Conservation (phyloP, 2,888 invertebrate genomes). For the Synergus laeviventris region DNA sequence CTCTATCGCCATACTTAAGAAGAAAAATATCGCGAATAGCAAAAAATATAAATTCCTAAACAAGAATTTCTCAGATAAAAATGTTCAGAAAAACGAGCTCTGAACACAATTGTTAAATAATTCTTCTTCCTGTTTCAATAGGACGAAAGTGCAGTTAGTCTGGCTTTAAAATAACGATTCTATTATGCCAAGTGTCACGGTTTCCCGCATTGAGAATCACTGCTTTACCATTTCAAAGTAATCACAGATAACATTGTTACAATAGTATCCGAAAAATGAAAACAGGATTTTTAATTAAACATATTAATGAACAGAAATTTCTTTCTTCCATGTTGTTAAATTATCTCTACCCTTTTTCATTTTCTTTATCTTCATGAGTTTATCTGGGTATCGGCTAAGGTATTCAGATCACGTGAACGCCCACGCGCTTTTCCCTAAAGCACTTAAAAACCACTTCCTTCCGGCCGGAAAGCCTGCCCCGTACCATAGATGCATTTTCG, state of each 20-base stretch:
- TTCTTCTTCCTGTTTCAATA: slow-evolving; percentile 43
- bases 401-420: slow-evolving; percentile 45
- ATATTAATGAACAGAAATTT: too few relatives aligned
- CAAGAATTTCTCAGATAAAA: too few relatives aligned
- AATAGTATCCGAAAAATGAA: neutral
- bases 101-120: too few relatives aligned
- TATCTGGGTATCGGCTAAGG: neutral
- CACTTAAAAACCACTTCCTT: slow-evolving; percentile 50
- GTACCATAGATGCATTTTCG: slow-evolving; percentile 50
- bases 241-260: neutral
- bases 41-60: too few relatives aligned
- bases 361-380: neutral
- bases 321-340: too few relatives aligned
- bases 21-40: too few relatives aligned
- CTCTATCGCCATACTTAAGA: too few relatives aligned
- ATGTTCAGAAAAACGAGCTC: too few relatives aligned
- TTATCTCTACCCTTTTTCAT: neutral
- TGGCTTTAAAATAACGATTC: slow-evolving; percentile 45
- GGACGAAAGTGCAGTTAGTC: slow-evolving; percentile 42
- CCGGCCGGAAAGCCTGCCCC: slow-evolving; percentile 41
- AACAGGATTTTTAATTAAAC: too few relatives aligned
- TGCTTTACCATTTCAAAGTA: neutral
- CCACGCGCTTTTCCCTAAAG: slow-evolving; percentile 54
- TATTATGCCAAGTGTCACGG: slow-evolving; percentile 44
- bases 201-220: slow-evolving; percentile 8